phyloP scores from a whole-genome alignment of 2,888 invertebrate genomes.

The Hemithea aestivaria region DNA sequence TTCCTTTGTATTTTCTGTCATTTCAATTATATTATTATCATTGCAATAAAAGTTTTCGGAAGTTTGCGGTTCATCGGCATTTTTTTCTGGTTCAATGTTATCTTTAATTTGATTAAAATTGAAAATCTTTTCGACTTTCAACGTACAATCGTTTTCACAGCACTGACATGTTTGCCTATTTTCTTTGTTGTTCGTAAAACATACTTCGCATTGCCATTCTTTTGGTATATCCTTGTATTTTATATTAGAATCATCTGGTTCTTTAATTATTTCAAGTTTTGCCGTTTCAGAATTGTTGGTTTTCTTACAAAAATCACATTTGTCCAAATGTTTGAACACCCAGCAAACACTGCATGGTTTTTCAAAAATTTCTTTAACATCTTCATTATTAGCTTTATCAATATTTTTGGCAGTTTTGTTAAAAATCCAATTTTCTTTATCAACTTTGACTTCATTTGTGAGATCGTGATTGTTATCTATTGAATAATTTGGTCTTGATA shows the following conservation, averaged over 20 bases:
- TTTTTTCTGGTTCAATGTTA: too few relatives aligned
- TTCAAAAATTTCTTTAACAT: neutral
- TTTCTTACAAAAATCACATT: constrained; percentile 45
- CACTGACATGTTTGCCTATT: constrained; percentile 41
- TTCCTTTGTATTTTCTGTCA: too few relatives aligned
- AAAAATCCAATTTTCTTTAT: constrained; percentile 1
- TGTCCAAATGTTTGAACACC: constrained; percentile 36
- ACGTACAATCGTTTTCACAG: constrained; percentile 36
- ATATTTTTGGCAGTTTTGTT: neutral
- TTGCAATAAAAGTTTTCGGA: too few relatives aligned
- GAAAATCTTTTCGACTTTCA: neutral
- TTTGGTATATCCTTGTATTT: neutral
- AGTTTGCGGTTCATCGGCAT: too few relatives aligned
- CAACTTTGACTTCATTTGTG: neutral
- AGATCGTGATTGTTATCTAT: too few relatives aligned
- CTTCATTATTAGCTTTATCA: neutral
- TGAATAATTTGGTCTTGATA: too few relatives aligned
- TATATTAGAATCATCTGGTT: too few relatives aligned
- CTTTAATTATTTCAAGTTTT: too few relatives aligned
- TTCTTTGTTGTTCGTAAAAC: constrained; percentile 37
- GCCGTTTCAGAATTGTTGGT: too few relatives aligned
- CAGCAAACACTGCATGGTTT: constrained; percentile 42
- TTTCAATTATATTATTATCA: too few relatives aligned
- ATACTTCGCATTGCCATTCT: constrained; percentile 48
- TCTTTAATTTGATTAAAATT: constrained; percentile 1